Conservation (phyloP, 2,888 invertebrate species). For the Apodemia zela region DNA sequence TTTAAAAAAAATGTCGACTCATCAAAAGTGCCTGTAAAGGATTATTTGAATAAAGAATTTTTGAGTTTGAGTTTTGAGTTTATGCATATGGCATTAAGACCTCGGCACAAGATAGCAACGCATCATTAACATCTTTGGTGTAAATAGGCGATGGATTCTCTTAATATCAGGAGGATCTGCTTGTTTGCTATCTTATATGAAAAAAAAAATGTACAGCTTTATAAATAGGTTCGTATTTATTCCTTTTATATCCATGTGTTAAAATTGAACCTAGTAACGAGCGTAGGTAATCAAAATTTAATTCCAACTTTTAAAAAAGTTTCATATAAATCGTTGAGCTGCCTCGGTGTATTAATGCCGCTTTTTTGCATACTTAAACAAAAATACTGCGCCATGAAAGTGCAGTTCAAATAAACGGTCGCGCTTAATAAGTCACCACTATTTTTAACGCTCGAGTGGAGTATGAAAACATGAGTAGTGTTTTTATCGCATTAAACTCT, state of each 20-base stretch:
- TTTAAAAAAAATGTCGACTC: too few species aligned
- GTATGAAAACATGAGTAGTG: neutral
- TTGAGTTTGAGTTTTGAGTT: too few species aligned
- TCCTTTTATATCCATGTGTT: neutral
- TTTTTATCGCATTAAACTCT: neutral
- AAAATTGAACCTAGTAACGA: neutral
- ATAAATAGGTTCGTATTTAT: too few species aligned
- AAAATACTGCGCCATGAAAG: conserved; percentile 10
- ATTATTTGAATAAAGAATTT: too few species aligned
- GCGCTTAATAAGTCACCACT: conserved; percentile 7
- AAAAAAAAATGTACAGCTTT: too few species aligned
- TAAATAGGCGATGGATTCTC: too few species aligned
- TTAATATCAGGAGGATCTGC: too few species aligned
- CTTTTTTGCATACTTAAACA: conserved; percentile 9
- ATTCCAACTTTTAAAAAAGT: neutral
- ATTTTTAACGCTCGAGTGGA: conserved; percentile 3
- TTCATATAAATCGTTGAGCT: neutral
- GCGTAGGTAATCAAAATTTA: neutral
- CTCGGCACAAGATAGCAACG: too few species aligned
- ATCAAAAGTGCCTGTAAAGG: too few species aligned
- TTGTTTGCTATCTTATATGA: too few species aligned
- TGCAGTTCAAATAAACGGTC: conserved; percentile 13
- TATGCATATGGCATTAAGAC: too few species aligned
- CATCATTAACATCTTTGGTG: too few species aligned
- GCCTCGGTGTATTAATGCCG: conserved; percentile 2